Base-by-base conservation (phyloP, 2,888 invertebrate species). In the Doris montereyensis region DNA sequence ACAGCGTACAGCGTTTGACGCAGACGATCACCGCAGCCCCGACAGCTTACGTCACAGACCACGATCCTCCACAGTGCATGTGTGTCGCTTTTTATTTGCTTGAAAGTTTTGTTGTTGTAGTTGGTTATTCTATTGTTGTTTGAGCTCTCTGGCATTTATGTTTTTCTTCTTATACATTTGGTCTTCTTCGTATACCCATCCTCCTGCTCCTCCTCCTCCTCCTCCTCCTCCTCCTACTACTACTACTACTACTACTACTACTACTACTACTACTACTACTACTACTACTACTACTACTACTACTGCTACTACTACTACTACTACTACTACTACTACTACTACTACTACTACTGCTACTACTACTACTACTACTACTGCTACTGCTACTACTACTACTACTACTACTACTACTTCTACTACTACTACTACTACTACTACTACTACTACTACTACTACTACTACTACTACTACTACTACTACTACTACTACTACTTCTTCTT, bases 381-480 rank as follows among this genome's bases (percentile, higher is more conserved):
- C 58, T 58, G 24, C 58, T 58, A 4, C 58, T 58, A 58, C 58
- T 58, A 58, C 58, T 58, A 58, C 58, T 58, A 58, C 58, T 58
- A 58, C 58, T 58, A 58, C 58, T 58, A 58, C 58, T 58, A 58
- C 58, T 58, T 21, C 58, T 58, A 58, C 58, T 52, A 52, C 52
- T 52, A 52, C 52, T 52, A 52, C 52, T 52, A 52, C 52, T 52
- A 52, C 52, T 52, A 52, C 52, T 52, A 52, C 52, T 52, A 52
- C 52, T 52, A 52, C 52, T 52, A 52, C 52, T 52, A 52, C 52
- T 58, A 58, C 10, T 58, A 58, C 10, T 58, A 58, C 10, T 58
- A 58, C 10, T 58, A 10, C 10, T 58, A 58, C 10, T 58, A 58
- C 10, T 58, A 58, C 10, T 58, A 58, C 10, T 58, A 58, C 10